Base-by-base conservation (phyloP, 2,113 vertebrate species). In the Hyaena hyaena region DNA sequence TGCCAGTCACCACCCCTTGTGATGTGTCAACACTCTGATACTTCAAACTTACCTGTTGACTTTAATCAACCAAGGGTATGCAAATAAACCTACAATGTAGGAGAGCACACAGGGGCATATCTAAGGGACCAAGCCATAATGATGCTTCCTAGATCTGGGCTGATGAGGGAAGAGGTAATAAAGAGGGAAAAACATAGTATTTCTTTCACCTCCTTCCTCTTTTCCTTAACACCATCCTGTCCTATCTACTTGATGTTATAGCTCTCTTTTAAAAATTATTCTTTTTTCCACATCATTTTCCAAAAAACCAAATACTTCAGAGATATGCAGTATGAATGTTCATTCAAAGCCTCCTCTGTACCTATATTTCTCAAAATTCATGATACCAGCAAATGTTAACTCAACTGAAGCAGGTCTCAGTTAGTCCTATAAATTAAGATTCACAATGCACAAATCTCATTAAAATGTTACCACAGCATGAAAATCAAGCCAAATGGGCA, bases 361-460 rank as follows among this genome's bases (percentile, higher is more conserved):
- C 8, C 93, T 73, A 24, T 26, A 77, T 12, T 96, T 81, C 26
- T 23, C 15, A 77, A 28, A 19, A 21, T 50, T 39, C 39, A 28
- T 21, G 39, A 80, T 68, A 14, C 50, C 69, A 61, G 48, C 4
- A 74, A 84, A 73, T 45, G 11, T 66, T 80, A 43, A 61, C 23
- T 33, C 19, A 71, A 50, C 14, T 31, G 53, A 80, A 69, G 24
- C 61, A 73, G 61, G 26, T 69, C 86, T 86, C 10, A 53, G 35
- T 76, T 89, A 50, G 39, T 87, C 17, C 53, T 50, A 83, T 61
- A 96, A 61, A 80, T 55, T 45, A 89, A 97, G 66, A 92, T 84
- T 95, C 80, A 86, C 26, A 58, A 65, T n/a, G 53, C 96, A 10
- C 19, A 93, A 33, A 33, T 92, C 50, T 92, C 50, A 96, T 76